Evolutionary conservation across 2,888 invertebrate genomes (phyloP), one percentile per base, ranked within the genome.

Genomic region (Chymomyza procnemis): DNA sequence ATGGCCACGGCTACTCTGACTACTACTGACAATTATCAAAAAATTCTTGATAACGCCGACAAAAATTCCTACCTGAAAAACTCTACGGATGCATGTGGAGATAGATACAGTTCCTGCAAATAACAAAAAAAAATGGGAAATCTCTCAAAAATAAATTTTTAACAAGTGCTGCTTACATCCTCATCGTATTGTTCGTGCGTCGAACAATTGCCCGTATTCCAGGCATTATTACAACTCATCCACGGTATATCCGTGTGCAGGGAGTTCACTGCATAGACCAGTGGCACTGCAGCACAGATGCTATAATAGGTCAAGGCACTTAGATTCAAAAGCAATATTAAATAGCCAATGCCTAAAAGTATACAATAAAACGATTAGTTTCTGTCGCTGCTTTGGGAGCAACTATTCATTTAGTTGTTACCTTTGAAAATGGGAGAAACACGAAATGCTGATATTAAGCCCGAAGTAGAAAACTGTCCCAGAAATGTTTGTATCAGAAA

Each of bases 361-460:
- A 61, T 52, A 34, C 47, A 14, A 21, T n/a, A 47, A 1, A 26
- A 26, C 6, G 26, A 26, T 26, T 26, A 26, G 26, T 26, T 26
- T 26, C 26, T 26, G 6, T 26, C 19, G 16, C 4, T 2, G 4
- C 48, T 8, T 50, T 50, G 18, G 18, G 1, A 3, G 6, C 47
- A 47, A 47, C 3, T 47, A 47, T 47, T 47, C n/a, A 47, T 47
- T n/a, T 6, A 14, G 47, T 69, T 91, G 47, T 69, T 91, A 96
- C 97, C 97, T 94, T 97, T 97, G 90, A 97, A 96, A 61, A 97
- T 92, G 4, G 97, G 97, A 73, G 94, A 94, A 75, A 96, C 94
- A 79, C 94, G 94, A 92, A 96, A 97, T 67, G 96, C 93, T 41
- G 95, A 95, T 79, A 97, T 94, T 74, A 96, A 95, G 79, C 96